Evolutionary conservation across 2,113 vertebrate species (phyloP).

Genomic region (Echinops telfairi): DNA sequence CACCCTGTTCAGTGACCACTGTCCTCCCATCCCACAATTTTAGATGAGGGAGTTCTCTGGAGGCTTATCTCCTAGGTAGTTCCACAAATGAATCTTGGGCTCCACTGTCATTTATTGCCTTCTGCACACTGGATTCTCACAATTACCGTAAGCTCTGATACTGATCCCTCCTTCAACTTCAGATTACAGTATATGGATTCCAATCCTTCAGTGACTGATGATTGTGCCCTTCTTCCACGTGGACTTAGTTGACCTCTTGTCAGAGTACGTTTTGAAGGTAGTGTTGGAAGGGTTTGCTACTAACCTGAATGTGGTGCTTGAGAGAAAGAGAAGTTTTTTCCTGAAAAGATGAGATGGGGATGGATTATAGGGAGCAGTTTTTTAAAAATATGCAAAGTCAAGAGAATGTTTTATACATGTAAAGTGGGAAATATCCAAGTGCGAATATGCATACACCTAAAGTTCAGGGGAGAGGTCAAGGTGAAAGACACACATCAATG

Average conservation of each 20-base stretch:
- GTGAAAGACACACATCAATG: constrained; percentile 43
- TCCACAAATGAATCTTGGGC: too few species aligned
- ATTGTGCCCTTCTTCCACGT: too few species aligned
- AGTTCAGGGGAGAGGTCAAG: constrained; percentile 1
- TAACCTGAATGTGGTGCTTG: neutral
- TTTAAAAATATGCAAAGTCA: constrained; percentile 42
- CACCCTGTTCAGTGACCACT: too few species aligned
- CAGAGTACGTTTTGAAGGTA: neutral
- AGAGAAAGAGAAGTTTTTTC: constrained; percentile 40
- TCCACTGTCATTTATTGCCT: too few species aligned
- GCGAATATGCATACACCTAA: neutral
- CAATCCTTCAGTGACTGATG: too few species aligned
- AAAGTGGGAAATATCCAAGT: constrained; percentile 13
- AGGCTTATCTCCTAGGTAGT: too few species aligned
- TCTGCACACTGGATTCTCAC: too few species aligned
- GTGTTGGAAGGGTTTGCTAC: constrained; percentile 28
- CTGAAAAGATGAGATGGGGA: neutral
- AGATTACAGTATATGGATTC: too few species aligned
- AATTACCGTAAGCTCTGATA: too few species aligned
- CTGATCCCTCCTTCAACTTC: too few species aligned
- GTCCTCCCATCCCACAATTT: too few species aligned
- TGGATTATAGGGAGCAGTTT: constrained; percentile 5
- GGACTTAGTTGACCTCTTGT: neutral
- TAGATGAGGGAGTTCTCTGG: too few species aligned
- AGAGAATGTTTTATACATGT: neutral